Evolutionary conservation across 1,140 invertebrate genomes (phyloP).

Genomic region (Odontomachus brunneus): DNA sequence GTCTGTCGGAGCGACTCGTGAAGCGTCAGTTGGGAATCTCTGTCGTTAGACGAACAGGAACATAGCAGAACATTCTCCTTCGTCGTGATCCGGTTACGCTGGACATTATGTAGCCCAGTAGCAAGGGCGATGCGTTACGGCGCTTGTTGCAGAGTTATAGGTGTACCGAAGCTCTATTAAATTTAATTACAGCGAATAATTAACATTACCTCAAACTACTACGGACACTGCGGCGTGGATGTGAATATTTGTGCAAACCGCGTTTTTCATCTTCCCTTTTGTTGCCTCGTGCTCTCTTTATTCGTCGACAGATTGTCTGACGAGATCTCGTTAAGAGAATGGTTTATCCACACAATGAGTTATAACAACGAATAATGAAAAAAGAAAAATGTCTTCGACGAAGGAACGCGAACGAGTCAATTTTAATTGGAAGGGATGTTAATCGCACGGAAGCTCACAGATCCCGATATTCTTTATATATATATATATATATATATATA

Average conservation of each 20-base stretch:
- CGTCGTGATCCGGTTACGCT: conserved; percentile 75
- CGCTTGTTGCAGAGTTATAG: conserved; percentile 13
- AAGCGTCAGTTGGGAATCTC: conserved; percentile 55
- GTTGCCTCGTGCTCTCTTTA: background rate
- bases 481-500: too few relatives aligned
- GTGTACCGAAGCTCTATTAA: conserved; percentile 44
- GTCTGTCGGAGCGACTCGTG: background rate
- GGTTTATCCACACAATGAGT: too few relatives aligned
- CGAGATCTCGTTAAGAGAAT: too few relatives aligned
- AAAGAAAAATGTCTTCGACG: too few relatives aligned
- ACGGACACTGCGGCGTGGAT: background rate
- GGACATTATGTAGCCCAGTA: conserved; percentile 61
- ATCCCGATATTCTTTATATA: too few relatives aligned
- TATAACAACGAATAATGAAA: too few relatives aligned
- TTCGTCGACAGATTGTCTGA: too few relatives aligned
- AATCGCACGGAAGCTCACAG: too few relatives aligned
- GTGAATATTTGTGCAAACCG: background rate
- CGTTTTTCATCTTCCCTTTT: background rate
- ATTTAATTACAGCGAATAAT: conserved; percentile 53
- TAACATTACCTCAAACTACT: conserved; percentile 15
- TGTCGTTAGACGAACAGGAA: conserved; percentile 36
- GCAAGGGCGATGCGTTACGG: conserved; percentile 48
- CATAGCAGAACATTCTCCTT: conserved; percentile 52
- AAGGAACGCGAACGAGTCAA: too few relatives aligned
- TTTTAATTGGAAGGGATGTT: too few relatives aligned